Evolutionary conservation across 2,797 vertebrate species (phyloP).

Genomic region (Anas capensis): DNA sequence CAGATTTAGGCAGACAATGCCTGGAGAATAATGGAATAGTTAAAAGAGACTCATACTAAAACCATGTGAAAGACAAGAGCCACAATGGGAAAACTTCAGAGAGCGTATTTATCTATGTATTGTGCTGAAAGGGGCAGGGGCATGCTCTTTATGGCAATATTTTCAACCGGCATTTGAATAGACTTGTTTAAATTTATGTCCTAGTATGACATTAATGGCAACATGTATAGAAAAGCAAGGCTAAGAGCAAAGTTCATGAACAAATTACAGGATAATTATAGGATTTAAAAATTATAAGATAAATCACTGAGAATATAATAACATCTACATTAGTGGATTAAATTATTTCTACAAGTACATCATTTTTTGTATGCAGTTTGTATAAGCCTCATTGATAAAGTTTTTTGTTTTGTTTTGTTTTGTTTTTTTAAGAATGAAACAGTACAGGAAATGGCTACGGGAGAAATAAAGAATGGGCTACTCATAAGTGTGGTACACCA

Average conservation of each 20-base stretch:
- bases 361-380: not conserved
- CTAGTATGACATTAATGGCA: not conserved
- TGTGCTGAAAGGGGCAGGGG: not conserved
- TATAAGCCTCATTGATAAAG: not conserved
- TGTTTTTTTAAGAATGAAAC: not conserved
- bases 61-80: accelerated
- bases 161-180: not conserved
- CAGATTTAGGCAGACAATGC: not conserved
- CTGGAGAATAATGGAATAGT: not conserved
- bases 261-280: not conserved
- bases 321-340: not conserved
- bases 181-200: not conserved
- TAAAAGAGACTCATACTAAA: not conserved
- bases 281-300: not conserved
- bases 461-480: not conserved
- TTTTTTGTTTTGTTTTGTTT: not conserved
- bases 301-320: not conserved
- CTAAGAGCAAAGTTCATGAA: not conserved
- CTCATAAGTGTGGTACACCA: not conserved
- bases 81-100: not conserved
- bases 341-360: not conserved
- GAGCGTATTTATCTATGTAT: not conserved
- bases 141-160: not conserved
- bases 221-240: not conserved
- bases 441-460: not conserved